Conservation (phyloP, 2,113 vertebrate genomes). For the Microcebus tavaratra region DNA sequence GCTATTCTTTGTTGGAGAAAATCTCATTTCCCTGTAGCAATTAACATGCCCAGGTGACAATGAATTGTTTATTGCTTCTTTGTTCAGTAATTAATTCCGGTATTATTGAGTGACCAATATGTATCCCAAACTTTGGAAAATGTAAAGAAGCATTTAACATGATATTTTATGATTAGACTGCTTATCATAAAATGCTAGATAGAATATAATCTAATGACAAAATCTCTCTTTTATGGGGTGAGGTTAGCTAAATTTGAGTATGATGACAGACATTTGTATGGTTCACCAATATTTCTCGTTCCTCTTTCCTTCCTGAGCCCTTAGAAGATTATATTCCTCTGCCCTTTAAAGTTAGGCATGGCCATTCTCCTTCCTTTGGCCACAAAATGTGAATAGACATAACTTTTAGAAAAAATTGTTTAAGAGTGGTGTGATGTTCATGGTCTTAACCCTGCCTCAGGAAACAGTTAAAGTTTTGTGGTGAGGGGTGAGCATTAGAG, state of each 20-base stretch:
- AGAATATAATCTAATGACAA: background rate
- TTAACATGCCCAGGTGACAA: background rate
- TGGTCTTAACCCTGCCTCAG: background rate
- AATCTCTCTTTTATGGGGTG: background rate
- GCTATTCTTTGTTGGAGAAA: slow-evolving; percentile 28
- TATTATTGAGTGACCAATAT: background rate
- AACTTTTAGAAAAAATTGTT: background rate
- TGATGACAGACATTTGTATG: background rate
- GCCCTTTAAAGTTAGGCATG: background rate
- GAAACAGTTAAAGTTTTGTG: background rate
- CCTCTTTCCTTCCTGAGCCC: background rate
- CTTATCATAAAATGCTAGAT: background rate
- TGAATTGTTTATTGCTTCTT: background rate
- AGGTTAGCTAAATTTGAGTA: background rate
- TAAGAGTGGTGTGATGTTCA: background rate
- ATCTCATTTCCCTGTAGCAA: background rate
- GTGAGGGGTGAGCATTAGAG: background rate
- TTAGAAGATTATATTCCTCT: background rate
- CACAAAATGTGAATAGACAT: background rate
- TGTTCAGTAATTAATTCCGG: background rate
- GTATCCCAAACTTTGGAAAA: background rate
- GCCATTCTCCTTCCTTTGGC: background rate
- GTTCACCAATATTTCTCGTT: background rate
- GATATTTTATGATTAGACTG: background rate
- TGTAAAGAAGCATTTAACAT: background rate